Evolutionary conservation across 2,888 invertebrate genomes (phyloP).

Genomic region (Cancer borealis): DNA sequence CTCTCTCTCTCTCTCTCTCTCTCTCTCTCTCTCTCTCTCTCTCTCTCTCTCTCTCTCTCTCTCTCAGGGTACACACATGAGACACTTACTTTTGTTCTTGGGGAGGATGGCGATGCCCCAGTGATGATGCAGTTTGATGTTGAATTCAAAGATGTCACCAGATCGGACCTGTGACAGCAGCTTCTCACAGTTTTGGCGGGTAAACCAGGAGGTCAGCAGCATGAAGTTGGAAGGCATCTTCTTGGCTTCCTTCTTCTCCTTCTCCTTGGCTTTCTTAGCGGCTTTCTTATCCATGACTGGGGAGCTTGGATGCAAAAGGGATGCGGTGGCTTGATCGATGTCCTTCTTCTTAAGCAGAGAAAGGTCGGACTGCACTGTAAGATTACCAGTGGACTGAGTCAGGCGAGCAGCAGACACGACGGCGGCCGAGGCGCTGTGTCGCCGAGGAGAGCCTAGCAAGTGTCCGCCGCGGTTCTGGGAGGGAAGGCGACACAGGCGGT

Average conservation of each 20-base stretch:
- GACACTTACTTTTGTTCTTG: constrained; percentile 75
- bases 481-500: constrained; percentile 71
- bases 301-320: constrained; percentile 42
- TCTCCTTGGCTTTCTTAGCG: constrained; percentile 70
- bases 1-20: constrained; percentile 11
- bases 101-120: constrained; percentile 75
- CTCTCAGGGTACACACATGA: not conserved
- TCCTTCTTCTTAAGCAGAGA: constrained; percentile 66
- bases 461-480: constrained; percentile 73
- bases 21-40: not conserved
- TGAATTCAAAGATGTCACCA: constrained; percentile 75
- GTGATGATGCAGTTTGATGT: constrained; percentile 76
- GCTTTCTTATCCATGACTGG: constrained; percentile 71
- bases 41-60: not conserved
- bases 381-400: constrained; percentile 73
- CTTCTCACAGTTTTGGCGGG: constrained; percentile 73
- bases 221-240: constrained; percentile 76
- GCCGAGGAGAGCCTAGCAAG: constrained; percentile 69
- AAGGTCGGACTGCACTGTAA: constrained; percentile 63
- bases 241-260: constrained; percentile 74
- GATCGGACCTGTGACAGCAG: constrained; percentile 70
- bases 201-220: constrained; percentile 73
- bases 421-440: constrained; percentile 54
- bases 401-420: constrained; percentile 60
- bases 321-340: not conserved